Percentiles rank a stretch among this genome's conserved stretches.
Evolutionary conservation across 2,113 vertebrate species (phyloP).

Genomic region (Lophura nycthemera): DNA sequence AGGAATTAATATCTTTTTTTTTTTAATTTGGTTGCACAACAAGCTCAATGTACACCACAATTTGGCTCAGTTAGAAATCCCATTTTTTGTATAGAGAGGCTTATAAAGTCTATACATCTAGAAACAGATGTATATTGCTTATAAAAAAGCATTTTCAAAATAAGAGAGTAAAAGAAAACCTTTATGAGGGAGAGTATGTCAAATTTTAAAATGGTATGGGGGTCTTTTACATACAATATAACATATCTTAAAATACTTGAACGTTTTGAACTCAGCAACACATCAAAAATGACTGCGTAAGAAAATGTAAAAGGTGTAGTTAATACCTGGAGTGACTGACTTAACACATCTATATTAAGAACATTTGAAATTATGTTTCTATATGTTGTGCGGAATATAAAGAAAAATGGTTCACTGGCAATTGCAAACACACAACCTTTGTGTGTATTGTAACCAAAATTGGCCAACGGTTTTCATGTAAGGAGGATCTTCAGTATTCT

Average conservation of each 20-base stretch:
- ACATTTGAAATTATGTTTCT: not conserved
- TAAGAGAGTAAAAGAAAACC: not conserved
- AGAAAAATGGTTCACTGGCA: not conserved
- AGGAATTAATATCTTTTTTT: not conserved
- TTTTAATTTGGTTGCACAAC: not conserved
- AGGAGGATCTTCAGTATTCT: not conserved
- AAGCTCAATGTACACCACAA: not conserved
- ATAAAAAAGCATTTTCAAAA: not conserved
- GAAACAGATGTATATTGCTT: not conserved
- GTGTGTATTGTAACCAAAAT: not conserved
- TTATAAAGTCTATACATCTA: not conserved
- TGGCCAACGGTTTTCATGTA: not conserved
- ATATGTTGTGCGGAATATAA: not conserved
- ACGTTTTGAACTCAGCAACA: not conserved
- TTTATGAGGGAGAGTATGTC: not conserved
- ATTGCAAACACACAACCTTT: not conserved
- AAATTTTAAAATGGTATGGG: not conserved
- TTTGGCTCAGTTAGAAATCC: not conserved
- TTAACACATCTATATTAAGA: not conserved
- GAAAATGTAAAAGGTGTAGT: not conserved
- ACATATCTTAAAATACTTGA: not conserved
- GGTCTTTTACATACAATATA: not conserved
- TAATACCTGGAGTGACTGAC: not conserved
- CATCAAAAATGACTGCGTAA: not conserved
- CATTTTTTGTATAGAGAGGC: not conserved